Evolutionary conservation across 1,140 invertebrate genomes (phyloP), one percentile per base, ranked within the genome.

Genomic region (Maniola jurtina): DNA sequence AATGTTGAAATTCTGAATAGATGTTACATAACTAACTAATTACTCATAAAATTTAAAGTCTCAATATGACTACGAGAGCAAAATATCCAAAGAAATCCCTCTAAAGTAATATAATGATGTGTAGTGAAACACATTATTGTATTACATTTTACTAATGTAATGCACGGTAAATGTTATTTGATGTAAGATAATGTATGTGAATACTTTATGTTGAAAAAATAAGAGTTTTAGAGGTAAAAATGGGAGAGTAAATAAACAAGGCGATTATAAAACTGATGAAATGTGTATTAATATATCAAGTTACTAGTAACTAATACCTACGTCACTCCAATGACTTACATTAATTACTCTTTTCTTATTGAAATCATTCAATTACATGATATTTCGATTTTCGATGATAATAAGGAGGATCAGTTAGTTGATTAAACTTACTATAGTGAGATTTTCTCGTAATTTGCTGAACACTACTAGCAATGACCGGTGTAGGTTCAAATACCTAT

Each of bases 151-250:
- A 79, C 74, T 79, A 77, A 74, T 78, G 77, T 87, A 82, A 82
- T 78, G 77, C 82, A 85, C 78, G 76, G 72, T 84, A 69, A 86
- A 83, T 87, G 85, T 88, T 88, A 76, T 77, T 84, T 76, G 73
- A 81, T 86, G 82, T 88, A 84, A 77, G 72, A 83, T 82, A 80
- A 80, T 87, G 73, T 80, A 87, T 86, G 83, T 85, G 73, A 85
- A 82, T 86, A 80, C 77, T 86, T 84, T 87, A 81, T 84, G 87
- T 88, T 82, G 75, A 79, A 77, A 86, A 83, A 81, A 81, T 77
- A 76, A 81, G 75, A 83, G 68, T 75, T 79, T 75, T 86, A 86
- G 83, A 71, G 68, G 71, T 82, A 77, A 84, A 81, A 77, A 76
- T 72, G 74, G 70, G 73, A 79, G 80, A 79, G 74, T 75, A 88